These are phyloP conservation scores for Apodemia hepburni DNA, from an alignment of 2,888 invertebrate genomes.

Conservation along the genomic window DNA sequence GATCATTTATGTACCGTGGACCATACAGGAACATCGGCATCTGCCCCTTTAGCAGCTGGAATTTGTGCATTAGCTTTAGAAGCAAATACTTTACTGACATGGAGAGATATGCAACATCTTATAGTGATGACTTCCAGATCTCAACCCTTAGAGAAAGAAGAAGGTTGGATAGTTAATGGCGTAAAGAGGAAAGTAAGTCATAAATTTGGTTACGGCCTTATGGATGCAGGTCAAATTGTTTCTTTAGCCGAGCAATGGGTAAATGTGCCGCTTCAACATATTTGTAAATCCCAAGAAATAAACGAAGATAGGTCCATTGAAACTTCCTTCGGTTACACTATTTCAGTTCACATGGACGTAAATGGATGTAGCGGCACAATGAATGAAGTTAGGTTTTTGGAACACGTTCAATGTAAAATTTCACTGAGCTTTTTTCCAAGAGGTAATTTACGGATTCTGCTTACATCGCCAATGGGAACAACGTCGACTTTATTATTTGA, in stretches of 20 bases:
- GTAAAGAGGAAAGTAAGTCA: constrained; percentile 96
- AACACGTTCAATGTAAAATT: constrained; percentile 98
- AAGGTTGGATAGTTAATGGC: constrained; percentile 96
- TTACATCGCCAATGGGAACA: constrained; percentile 96
- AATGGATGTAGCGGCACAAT: constrained; percentile 93
- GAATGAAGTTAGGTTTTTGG: constrained; percentile 93
- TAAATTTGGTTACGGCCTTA: constrained; percentile 99
- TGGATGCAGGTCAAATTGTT: constrained; percentile 98
- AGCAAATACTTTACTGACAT: constrained; percentile 95
- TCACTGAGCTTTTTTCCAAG: constrained; percentile 94
- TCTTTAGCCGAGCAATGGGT: constrained; percentile 95
- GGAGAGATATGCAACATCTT: constrained; percentile 98
- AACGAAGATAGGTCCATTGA: constrained; percentile 91
- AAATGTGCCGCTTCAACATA: constrained; percentile 95
- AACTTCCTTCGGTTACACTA: constrained; percentile 86
- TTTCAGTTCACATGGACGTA: constrained; percentile 93
- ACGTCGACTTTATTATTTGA: constrained; percentile 96
- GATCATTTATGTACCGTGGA: constrained; percentile 95
- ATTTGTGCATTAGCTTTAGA: constrained; percentile 95
- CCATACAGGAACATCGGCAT: constrained; percentile 96
- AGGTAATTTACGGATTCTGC: constrained; percentile 93
- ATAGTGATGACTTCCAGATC: constrained; percentile 95
- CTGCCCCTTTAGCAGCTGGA: constrained; percentile 97
- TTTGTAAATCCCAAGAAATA: constrained; percentile 95
- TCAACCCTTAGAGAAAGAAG: constrained; percentile 93